Percentiles rank a stretch among this genome's conserved stretches.
These are phyloP conservation scores for Pterocles burchelli DNA, from an alignment of 2,113 vertebrate genomes.

Conservation along the genomic window DNA sequence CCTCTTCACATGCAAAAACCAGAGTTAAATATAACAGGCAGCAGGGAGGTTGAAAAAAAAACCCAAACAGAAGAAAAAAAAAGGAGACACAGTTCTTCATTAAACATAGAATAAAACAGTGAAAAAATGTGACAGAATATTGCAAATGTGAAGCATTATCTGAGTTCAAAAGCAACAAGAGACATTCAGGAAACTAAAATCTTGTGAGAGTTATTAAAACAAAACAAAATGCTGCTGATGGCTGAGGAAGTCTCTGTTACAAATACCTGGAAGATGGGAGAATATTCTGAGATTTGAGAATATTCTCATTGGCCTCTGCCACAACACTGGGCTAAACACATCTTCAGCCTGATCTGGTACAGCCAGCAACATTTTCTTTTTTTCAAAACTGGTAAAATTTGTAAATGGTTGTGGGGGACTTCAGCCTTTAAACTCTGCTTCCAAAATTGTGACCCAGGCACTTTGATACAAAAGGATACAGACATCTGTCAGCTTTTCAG, in stretches of 20 bases:
- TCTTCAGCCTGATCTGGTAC: not conserved
- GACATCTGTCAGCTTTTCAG: not conserved
- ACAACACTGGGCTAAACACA: not conserved
- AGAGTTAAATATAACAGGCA: not conserved
- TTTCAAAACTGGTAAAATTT: not conserved
- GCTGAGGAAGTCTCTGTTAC: not conserved
- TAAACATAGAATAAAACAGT: not conserved
- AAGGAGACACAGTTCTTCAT: not conserved
- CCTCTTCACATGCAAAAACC: not conserved
- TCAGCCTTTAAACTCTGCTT: not conserved
- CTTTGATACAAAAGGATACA: not conserved
- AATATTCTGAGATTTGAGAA: not conserved
- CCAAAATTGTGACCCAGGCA: not conserved
- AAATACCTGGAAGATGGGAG: not conserved
- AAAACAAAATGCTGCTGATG: not conserved
- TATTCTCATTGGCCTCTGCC: not conserved
- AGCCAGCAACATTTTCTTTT: not conserved
- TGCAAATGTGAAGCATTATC: not conserved
- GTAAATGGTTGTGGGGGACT: not conserved
- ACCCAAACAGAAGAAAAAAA: not conserved
- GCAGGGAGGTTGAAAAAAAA: not conserved
- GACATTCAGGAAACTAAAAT: not conserved
- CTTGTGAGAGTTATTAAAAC: not conserved
- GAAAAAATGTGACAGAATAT: not conserved
- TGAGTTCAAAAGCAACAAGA: not conserved